Evolutionary conservation across 2,113 vertebrate genomes (phyloP).

Genomic region (Leptosomus discolor): DNA sequence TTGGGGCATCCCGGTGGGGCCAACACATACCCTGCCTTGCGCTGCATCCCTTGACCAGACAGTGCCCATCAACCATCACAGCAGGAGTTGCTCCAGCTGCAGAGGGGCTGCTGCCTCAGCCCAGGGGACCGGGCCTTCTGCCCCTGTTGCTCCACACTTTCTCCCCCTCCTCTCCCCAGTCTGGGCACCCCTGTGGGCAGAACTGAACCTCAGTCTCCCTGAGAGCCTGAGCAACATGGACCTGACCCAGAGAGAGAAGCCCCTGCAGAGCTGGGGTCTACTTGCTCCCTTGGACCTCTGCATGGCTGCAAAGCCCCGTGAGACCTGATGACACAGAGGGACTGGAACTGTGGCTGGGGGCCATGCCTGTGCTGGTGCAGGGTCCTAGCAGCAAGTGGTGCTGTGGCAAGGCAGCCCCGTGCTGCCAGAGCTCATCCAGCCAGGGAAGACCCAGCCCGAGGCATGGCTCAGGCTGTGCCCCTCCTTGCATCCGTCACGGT

Average conservation of each 20-base stretch:
- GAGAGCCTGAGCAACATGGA: background rate
- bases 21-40: background rate
- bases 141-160: background rate
- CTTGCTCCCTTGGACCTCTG: background rate
- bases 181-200: accelerated
- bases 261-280: background rate
- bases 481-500: accelerated
- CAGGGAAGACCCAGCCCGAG: background rate
- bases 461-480: accelerated
- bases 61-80: accelerated
- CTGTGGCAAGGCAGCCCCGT: background rate
- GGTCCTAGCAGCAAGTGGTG: accelerated
- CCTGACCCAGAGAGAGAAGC: background rate
- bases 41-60: too few species aligned
- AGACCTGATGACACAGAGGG: background rate
- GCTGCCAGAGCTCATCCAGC: background rate
- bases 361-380: too few species aligned
- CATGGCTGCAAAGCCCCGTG: background rate
- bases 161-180: background rate
- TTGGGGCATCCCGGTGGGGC: accelerated
- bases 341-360: background rate
- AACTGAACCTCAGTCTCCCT: background rate
- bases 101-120: background rate
- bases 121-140: background rate
- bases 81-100: background rate